A percentile compares a stretch with the other conserved stretches of the same genome.
Evolutionary conservation across 2,113 vertebrate species (phyloP).

Genomic region (Hippopotamus amphibius): DNA sequence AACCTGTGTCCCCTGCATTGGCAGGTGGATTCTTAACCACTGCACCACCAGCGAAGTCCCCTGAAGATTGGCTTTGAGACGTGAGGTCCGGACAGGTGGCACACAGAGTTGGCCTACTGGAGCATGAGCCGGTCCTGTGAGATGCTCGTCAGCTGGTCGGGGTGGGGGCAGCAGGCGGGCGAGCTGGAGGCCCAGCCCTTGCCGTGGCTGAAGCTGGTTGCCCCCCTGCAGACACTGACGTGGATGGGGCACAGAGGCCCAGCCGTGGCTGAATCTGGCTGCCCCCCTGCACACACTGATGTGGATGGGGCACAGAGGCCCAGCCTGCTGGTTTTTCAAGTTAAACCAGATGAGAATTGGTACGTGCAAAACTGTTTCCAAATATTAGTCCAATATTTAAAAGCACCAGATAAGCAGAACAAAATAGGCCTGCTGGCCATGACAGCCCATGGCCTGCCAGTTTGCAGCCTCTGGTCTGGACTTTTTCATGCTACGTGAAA

Average conservation of each 20-base stretch:
- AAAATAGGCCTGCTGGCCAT: neutral
- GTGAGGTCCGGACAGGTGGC: neutral
- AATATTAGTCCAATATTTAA: neutral
- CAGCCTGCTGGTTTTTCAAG: neutral
- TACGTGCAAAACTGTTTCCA: neutral
- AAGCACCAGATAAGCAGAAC: neutral
- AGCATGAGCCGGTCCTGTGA: rapidly evolving
- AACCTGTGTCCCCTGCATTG: too few relatives aligned
- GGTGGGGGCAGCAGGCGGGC: neutral
- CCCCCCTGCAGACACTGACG: neutral
- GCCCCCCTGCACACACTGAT: neutral
- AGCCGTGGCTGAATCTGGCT: too few relatives aligned
- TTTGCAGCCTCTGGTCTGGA: neutral
- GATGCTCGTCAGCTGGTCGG: rapidly evolving
- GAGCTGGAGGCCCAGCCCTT: neutral
- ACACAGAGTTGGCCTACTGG: rapidly evolving
- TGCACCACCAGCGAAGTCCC: too few relatives aligned
- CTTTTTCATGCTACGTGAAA: neutral
- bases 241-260: neutral
- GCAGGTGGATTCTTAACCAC: too few relatives aligned
- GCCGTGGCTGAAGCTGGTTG: neutral
- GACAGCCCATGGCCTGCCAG: neutral
- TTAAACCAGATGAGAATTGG: neutral
- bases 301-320: neutral
- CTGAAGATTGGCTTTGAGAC: neutral